Base-by-base conservation (phyloP, 2,888 invertebrate species). In the Lasiommata megera region DNA sequence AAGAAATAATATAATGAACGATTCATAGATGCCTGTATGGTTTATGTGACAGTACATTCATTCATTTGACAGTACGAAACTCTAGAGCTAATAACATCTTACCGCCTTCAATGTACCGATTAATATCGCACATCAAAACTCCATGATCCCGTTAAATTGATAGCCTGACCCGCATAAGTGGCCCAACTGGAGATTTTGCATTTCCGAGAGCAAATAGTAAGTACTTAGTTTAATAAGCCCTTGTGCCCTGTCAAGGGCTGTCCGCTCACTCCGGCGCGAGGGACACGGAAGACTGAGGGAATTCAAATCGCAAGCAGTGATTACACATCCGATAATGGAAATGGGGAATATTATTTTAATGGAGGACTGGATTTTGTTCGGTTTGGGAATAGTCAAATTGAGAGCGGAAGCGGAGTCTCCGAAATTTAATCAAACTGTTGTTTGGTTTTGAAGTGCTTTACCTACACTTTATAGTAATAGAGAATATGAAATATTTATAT, bases 291-390 rank as follows among this genome's bases (percentile, higher is more conserved):
- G 72, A 69, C 46, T 66, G 47, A 52, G 70, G 71, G 69, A 72
- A 74, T 73, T 71, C 71, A 72, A 75, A 75, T 75, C 74, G 69
- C 53, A 60, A 67, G 59, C 71, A 34, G 72, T 77, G 77, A 80
- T 80, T 74, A 72, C 77, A 67, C 67, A 66, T 65, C 67, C 62
- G 75, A 79, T 79, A 77, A 72, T 56, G 65, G 63, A 69, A 70
- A 72, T 73, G 61, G 68, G 64, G 72, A 72, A 69, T 74, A 71
- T 62, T 70, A 72, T 76, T 78, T 77, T 79, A 81, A 79, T 80
- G 72, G 74, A 70, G 61, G 67, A 68, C 76, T 57, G 46, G 56
- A 55, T 62, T 57, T 57, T 58, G 53, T 56, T 48, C 38, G 17
- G 12, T 40, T 38, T 60, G 56, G 17, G 6, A 23, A n/a, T 23